phyloP scores from a whole-genome alignment of 2,888 invertebrate species.

The Masnerella sp. region DNA sequence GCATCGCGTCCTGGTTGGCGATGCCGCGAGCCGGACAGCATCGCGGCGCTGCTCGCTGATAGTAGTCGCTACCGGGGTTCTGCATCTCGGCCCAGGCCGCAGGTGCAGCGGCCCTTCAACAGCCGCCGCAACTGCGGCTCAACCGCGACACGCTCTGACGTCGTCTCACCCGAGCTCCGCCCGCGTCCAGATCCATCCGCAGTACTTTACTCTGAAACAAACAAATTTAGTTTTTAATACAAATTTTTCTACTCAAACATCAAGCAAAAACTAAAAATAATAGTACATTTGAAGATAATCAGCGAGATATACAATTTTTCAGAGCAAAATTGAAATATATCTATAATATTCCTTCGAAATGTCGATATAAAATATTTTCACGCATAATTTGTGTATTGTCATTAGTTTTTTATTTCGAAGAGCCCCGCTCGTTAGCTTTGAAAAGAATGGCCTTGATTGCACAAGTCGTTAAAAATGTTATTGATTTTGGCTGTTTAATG shows the following conservation, averaged over 20 bases:
- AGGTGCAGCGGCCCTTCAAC: constrained; percentile 66
- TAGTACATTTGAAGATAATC: too few species aligned
- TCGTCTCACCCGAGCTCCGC: constrained; percentile 63
- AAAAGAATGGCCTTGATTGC: background rate
- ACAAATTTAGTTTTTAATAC: constrained; percentile 20
- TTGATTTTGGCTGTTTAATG: background rate
- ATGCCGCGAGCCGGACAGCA: constrained; percentile 70
- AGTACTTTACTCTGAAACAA: constrained; percentile 50
- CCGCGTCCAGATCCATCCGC: constrained; percentile 36
- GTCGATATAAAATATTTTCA: too few species aligned
- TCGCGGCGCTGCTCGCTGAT: constrained; percentile 71
- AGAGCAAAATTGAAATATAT: too few species aligned
- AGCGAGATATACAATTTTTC: too few species aligned
- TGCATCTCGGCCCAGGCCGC: constrained; percentile 69
- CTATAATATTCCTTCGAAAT: too few species aligned
- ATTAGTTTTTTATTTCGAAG: too few species aligned
- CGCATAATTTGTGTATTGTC: too few species aligned
- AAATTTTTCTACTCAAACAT: background rate
- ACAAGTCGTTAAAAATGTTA: background rate
- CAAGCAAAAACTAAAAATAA: too few species aligned
- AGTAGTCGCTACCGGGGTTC: constrained; percentile 71
- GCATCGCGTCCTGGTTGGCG: constrained; percentile 61
- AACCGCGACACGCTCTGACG: constrained; percentile 67
- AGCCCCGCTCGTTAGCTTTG: background rate
- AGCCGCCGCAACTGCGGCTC: constrained; percentile 70